Conservation (phyloP, 1,140 invertebrate species). For the Macrocentrus cingulum region DNA sequence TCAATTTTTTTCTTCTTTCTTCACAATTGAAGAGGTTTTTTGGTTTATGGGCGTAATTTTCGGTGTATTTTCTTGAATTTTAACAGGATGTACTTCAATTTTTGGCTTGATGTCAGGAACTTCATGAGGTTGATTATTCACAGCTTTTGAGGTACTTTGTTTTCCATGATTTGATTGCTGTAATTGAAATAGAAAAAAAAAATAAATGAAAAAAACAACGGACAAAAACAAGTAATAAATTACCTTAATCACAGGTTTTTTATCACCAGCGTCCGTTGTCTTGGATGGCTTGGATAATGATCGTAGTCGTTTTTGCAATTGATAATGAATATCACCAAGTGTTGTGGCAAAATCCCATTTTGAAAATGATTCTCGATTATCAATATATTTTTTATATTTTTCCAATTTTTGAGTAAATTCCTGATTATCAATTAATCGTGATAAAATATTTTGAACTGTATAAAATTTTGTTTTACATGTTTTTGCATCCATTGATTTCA, state of each 20-base stretch:
- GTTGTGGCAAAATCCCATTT: not conserved
- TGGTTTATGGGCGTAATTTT: too few species aligned
- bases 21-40: not conserved
- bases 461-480: too few species aligned
- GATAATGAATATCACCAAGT: not conserved
- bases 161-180: not conserved
- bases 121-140: not conserved
- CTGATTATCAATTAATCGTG: not conserved
- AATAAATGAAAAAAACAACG: not conserved
- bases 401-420: not conserved
- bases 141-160: not conserved
- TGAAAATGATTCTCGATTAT: not conserved
- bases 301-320: not conserved
- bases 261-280: too few species aligned
- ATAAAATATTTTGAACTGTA: too few species aligned
- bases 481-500: too few species aligned
- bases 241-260: too few species aligned
- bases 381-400: not conserved
- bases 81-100: not conserved
- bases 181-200: not conserved
- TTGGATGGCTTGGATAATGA: too few species aligned
- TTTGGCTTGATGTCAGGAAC: conserved; percentile 1
- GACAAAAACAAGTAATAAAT: too few species aligned
- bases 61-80: too few species aligned
- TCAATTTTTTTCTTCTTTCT: not conserved